These are phyloP conservation scores for Alcedo atthis DNA, from an alignment of 2,797 vertebrate genomes.

Conservation along the genomic window DNA sequence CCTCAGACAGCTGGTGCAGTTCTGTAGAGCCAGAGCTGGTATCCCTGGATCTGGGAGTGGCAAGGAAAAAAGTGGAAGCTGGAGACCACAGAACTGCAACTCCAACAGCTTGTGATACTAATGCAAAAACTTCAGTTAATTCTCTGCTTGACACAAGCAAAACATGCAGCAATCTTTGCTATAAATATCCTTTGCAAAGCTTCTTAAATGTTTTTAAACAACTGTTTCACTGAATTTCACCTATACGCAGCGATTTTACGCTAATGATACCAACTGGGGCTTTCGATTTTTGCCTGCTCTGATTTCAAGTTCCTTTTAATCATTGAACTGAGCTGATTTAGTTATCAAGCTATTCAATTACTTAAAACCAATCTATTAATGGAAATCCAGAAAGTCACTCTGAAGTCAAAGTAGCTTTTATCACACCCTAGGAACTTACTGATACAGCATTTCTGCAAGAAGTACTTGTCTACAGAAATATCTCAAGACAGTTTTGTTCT, in stretches of 20 bases:
- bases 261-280: not conserved
- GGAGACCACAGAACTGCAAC: fast-evolving
- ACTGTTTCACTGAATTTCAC: not conserved
- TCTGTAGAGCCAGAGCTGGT: not conserved
- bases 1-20: not conserved
- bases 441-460: not conserved
- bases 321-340: not conserved
- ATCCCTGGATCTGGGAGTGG: not conserved
- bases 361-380: not conserved
- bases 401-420: not conserved
- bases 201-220: not conserved
- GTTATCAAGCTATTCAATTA: not conserved
- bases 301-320: not conserved
- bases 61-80: not conserved
- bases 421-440: not conserved
- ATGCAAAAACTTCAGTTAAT: not conserved
- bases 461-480: not conserved
- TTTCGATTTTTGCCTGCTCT: not conserved
- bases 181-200: not conserved
- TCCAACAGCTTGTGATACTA: not conserved
- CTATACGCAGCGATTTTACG: not conserved
- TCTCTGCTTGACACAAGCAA: not conserved
- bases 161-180: not conserved
- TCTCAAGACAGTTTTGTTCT: not conserved
- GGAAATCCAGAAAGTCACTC: not conserved